Evolutionary conservation across 2,113 vertebrate genomes (phyloP).

Genomic region (Prietella phreatophila): DNA sequence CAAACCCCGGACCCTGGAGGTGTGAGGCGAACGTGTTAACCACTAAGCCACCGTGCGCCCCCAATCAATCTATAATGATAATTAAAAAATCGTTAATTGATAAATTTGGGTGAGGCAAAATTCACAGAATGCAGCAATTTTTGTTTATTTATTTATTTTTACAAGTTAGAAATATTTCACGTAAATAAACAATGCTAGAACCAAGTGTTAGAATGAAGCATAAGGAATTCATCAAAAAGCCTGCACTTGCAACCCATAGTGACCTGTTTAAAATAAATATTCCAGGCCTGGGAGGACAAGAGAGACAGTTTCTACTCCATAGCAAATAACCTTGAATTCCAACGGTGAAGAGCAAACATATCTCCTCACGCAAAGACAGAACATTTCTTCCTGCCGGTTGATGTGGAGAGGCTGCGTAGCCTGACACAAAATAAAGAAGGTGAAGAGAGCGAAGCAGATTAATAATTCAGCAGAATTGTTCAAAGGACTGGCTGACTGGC

Average conservation of each 20-base stretch:
- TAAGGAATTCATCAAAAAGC: slow-evolving; percentile 23
- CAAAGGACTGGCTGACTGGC: slow-evolving; percentile 39
- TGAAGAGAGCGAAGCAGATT: slow-evolving; percentile 48
- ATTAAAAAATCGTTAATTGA: background rate
- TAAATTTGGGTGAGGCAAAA: background rate
- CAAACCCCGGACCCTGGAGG: no score
- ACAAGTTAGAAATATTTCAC: slow-evolving; percentile 60
- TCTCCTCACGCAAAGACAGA: slow-evolving; percentile 27
- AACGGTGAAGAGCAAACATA: slow-evolving; percentile 28
- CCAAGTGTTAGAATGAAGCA: slow-evolving; percentile 50
- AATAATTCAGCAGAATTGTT: slow-evolving; percentile 50
- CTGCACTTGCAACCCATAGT: background rate
- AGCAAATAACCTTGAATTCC: slow-evolving; percentile 43
- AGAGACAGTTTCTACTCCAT: background rate
- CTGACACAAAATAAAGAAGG: slow-evolving; percentile 31
- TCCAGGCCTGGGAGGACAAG: background rate
- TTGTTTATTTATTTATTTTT: no score
- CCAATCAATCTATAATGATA: background rate
- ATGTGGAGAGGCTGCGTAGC: background rate
- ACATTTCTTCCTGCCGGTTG: background rate
- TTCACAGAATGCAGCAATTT: background rate
- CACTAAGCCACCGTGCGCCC: no score
- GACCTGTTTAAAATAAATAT: slow-evolving; percentile 11
- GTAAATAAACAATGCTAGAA: slow-evolving; percentile 47
- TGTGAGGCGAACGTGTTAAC: no score